Percentiles rank a stretch among this genome's conserved stretches.
Evolutionary conservation across 2,797 vertebrate genomes (phyloP).

Genomic region (Scomberomorus guttatus): DNA sequence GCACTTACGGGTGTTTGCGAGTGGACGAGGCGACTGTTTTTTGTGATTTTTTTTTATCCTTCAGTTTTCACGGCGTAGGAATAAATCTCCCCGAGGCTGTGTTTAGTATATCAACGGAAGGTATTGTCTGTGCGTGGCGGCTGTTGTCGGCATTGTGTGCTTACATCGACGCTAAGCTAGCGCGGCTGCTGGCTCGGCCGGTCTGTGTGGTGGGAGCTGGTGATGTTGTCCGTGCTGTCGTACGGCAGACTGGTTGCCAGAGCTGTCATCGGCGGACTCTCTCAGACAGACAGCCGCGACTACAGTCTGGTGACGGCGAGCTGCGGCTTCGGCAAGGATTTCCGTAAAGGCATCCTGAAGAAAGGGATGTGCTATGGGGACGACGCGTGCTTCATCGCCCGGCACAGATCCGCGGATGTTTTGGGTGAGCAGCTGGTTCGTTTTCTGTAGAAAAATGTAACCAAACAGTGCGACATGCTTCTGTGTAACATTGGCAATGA

Average conservation of each 20-base stretch:
- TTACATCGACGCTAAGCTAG: constrained; percentile 58
- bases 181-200: constrained; percentile 80
- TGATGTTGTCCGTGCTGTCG: constrained; percentile 97
- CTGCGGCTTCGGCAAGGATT: constrained; percentile 98
- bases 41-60: background rate
- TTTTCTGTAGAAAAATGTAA: constrained; percentile 82
- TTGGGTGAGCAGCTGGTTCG: constrained; percentile 86
- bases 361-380: constrained; percentile 98
- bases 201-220: constrained; percentile 72
- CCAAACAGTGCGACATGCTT: background rate
- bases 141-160: constrained; percentile 43
- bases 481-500: background rate
- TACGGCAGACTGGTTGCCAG: constrained; percentile 94
- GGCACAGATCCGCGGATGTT: constrained; percentile 94
- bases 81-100: constrained; percentile 2
- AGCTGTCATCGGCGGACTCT: constrained; percentile 96
- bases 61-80: background rate
- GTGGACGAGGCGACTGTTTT: background rate
- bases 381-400: constrained; percentile 96
- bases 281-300: constrained; percentile 96
- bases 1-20: background rate
- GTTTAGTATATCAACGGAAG: background rate
- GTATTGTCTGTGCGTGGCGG: constrained; percentile 51
- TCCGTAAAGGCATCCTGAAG: constrained; percentile 96
- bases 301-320: constrained; percentile 98